These are phyloP conservation scores for Drosophila prostipennis DNA, from an alignment of 2,888 invertebrate genomes.

Conservation along the genomic window DNA sequence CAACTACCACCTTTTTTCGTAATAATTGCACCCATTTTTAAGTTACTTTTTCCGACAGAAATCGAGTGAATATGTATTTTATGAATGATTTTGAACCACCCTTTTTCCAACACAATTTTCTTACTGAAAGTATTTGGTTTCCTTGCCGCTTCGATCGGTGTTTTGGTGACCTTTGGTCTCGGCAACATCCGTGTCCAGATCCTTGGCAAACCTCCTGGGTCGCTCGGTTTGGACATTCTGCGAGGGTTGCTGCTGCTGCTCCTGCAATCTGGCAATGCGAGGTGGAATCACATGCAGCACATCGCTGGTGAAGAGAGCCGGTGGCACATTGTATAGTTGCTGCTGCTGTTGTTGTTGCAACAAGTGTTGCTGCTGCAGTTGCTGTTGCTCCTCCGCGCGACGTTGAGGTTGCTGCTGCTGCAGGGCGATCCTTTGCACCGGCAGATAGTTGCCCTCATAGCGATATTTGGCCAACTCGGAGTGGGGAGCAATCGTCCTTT, in stretches of 20 bases:
- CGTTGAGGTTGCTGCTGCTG: slow-evolving; percentile 32
- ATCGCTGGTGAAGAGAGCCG: slow-evolving; percentile 65
- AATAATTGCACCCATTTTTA: not conserved
- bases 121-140: slow-evolving; percentile 76
- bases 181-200: slow-evolving; percentile 45
- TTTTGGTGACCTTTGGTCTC: slow-evolving; percentile 33
- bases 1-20: not conserved
- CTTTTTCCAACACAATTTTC: not conserved
- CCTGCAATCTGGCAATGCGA: slow-evolving; percentile 37
- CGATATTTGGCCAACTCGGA: slow-evolving; percentile 71
- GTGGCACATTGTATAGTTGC: slow-evolving; percentile 67
- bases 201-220: slow-evolving; percentile 49
- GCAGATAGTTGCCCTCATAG: slow-evolving; percentile 72
- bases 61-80: not conserved
- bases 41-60: not conserved
- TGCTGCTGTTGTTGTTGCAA: slow-evolving; percentile 34
- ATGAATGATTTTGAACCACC: not conserved
- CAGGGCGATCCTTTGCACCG: slow-evolving; percentile 34
- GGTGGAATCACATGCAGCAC: slow-evolving; percentile 71
- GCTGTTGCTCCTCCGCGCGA: slow-evolving; percentile 48
- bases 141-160: slow-evolving; percentile 39
- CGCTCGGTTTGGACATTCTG: slow-evolving; percentile 46
- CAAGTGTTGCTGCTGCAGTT: slow-evolving; percentile 38
- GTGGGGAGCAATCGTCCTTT: slow-evolving; percentile 56
- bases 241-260: slow-evolving; percentile 40